Evolutionary conservation across 92 coral and sea anemone genomes (phyloP), one percentile per base, ranked within the genome.

Genomic region (Plumapathes pennacea): DNA sequence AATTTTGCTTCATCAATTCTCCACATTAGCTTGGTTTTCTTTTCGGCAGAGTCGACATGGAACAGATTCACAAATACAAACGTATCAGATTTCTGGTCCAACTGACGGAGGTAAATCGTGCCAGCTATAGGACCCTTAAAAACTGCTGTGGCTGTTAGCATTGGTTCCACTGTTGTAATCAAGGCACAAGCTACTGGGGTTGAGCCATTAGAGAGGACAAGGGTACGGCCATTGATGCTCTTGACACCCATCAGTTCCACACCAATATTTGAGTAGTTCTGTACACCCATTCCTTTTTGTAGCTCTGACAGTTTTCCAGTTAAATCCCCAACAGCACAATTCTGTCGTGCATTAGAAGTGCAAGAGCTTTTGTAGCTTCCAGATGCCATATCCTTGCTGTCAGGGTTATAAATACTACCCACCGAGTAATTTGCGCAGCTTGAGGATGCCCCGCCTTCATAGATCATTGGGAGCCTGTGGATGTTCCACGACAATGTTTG

Each of bases 291-390:
- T 19, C 38, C 53, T 11, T 46, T 42, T 29, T 68, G 46, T 37
- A 92, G 38, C 33, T 48, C 42, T 8, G 89, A 94, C 50, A 84
- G 76, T 66, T 77, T 80, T 12, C 88, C 88, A 23, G 63, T 42
- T 47, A 92, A 58, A 52, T 92, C 94, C 32, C 98, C 98, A 50
- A 81, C 30, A 10, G 96, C 96, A 68, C 98, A 92, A 23, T 41
- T 52, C 4, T 50, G 14, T 17, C 59, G 17, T 4, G 50, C 32
- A 60, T n/a, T 71, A 3, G 58, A 31, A 24, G 42, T 61, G 54
- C 96, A 88, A 1, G 67, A 37, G 10, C 46, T 54, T 13, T 42
- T 55, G 69, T 78, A 78, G 62, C 46, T 26, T 3, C 31, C 54
- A 20, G 78, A 60, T 44, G 18, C 12, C 23, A 49, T 37, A 24